Percentiles rank a stretch among this genome's conserved stretches.
phyloP scores from a whole-genome alignment of 2,888 invertebrate species.

The Sisyra nigra region DNA sequence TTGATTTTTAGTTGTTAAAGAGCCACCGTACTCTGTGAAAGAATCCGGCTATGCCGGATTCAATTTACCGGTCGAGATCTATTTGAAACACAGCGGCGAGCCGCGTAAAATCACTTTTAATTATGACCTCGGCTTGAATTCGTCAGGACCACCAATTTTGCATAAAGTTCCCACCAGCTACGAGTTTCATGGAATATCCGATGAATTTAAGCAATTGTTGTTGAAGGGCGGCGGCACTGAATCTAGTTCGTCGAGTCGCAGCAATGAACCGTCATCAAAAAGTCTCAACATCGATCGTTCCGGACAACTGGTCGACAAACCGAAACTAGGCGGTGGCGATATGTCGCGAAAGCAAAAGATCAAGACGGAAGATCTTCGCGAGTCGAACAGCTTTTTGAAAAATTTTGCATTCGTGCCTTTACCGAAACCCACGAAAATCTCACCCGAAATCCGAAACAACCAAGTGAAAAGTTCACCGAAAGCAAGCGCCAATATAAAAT shows the following conservation, averaged over 20 bases:
- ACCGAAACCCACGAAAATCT: slow-evolving; percentile 54
- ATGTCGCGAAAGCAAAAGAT: slow-evolving; percentile 22
- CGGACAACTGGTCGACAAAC: slow-evolving; percentile 48
- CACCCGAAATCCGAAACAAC: slow-evolving; percentile 28
- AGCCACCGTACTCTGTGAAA: slow-evolving; percentile 76
- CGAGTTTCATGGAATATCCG: slow-evolving; percentile 70
- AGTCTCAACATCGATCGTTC: too few relatives aligned
- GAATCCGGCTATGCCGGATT: slow-evolving; percentile 97
- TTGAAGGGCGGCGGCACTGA: slow-evolving; percentile 70
- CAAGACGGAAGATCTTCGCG: slow-evolving; percentile 30
- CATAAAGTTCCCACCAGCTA: slow-evolving; percentile 65
- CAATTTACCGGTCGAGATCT: slow-evolving; percentile 74
- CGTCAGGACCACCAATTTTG: slow-evolving; percentile 52
- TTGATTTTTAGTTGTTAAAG: slow-evolving; percentile 60
- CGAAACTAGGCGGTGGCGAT: slow-evolving; percentile 42
- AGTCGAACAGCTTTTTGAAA: slow-evolving; percentile 52
- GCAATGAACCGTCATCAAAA: slow-evolving; percentile 18
- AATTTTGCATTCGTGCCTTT: slow-evolving; percentile 66
- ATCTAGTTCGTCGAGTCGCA: background rate
- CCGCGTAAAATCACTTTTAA: slow-evolving; percentile 69
- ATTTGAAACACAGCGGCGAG: slow-evolving; percentile 76
- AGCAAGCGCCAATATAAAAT: slow-evolving; percentile 31
- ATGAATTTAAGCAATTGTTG: slow-evolving; percentile 77
- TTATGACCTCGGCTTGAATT: slow-evolving; percentile 76
- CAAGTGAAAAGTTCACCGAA: slow-evolving; percentile 23